Base-by-base conservation (phyloP, 2,113 vertebrate species). In the Pelecanus crispus region DNA sequence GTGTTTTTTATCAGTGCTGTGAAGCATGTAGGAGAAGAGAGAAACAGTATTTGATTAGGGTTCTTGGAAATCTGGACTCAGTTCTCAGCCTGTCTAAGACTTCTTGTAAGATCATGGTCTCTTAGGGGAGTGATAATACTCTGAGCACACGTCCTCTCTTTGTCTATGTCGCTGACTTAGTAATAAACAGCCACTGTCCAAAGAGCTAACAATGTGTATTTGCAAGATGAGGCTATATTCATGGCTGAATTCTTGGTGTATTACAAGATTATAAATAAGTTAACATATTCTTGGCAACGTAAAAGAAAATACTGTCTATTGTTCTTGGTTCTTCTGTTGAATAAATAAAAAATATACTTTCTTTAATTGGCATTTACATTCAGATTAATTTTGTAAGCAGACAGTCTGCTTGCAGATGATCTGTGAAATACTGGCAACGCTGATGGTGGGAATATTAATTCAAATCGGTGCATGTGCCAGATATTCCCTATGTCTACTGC, bases 51-150 rank as follows among this genome's bases (percentile, higher is more conserved):
- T 75, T 96, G 79, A 90, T 90, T 88, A 93, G 56, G 38, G n/a
- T 95, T 94, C 94, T 89, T 97, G 95, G 94, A 94, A 94, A 89
- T 82, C 58, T 82, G 50, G 58, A 45, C 66, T 96, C 8, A 1
- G 52, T 92, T 78, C 36, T 90, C 52, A 28, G 65, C 34, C 89
- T 95, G 71, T 81, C 90, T 90, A 32, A 83, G 67, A 17, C 13
- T 74, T 85, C 28, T 85, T 81, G 7, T 75, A 47, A 88, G 83
- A 93, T 55, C 1, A 0, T 67, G 24, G 59, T 91, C 80, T 91
- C 70, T 72, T 38, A 81, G 24, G 77, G 52, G 66, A 53, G 24
- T 73, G 86, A 88, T 91, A 90, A 95, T 67, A 32, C 34, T 40
- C 36, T 81, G 50, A 94, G 67, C 59, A 73, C 5, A 1, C 31